Conservation (phyloP, 2,113 vertebrate species). For the Lampris megalopsis region DNA sequence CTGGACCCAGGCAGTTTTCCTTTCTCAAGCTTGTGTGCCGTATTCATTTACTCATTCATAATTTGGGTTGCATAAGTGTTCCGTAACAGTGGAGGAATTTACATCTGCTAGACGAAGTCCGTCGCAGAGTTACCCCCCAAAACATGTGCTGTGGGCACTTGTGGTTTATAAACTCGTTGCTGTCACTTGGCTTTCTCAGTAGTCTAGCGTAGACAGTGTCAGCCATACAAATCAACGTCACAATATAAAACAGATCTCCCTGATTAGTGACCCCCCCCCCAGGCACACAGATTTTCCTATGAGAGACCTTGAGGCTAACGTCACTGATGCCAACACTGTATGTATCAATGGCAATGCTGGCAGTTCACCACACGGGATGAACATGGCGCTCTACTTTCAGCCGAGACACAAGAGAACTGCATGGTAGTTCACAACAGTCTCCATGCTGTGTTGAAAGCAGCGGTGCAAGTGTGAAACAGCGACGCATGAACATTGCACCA, state of each 20-base stretch:
- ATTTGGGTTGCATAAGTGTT: slow-evolving; percentile 73
- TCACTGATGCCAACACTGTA: slow-evolving; percentile 44
- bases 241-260: slow-evolving; percentile 49
- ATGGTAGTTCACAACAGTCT: not conserved
- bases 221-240: slow-evolving; percentile 41
- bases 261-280: slow-evolving; percentile 28
- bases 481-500: slow-evolving; percentile 1
- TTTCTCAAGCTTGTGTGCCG: slow-evolving; percentile 42
- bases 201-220: slow-evolving; percentile 24
- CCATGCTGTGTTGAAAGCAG: not conserved
- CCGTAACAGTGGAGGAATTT: slow-evolving; percentile 75
- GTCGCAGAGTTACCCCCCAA: slow-evolving; percentile 40
- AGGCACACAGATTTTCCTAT: slow-evolving; percentile 59
- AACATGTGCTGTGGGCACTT: slow-evolving; percentile 16
- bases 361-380: not conserved
- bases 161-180: slow-evolving; percentile 48
- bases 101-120: slow-evolving; percentile 68
- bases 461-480: not conserved
- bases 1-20: slow-evolving; percentile 73
- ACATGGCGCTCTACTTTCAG: not conserved
- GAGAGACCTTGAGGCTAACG: slow-evolving; percentile 25
- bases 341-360: slow-evolving; percentile 8
- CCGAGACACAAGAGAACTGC: not conserved
- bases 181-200: slow-evolving; percentile 31
- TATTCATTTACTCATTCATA: slow-evolving; percentile 77